These are phyloP conservation scores for Halcyon leucocephala DNA, from an alignment of 2,797 vertebrate species.

Conservation along the genomic window DNA sequence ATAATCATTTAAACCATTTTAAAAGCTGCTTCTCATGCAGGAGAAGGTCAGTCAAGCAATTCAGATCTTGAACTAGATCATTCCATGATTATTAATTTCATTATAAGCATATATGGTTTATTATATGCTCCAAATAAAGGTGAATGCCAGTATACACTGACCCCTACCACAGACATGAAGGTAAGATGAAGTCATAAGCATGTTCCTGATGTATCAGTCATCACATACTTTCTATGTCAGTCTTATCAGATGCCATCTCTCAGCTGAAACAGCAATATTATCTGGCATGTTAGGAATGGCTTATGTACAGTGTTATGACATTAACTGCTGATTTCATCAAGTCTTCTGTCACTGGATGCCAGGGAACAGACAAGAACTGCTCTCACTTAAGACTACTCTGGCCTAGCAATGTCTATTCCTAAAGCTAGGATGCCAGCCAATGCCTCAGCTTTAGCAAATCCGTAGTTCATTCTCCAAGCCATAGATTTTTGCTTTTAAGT, in stretches of 20 bases:
- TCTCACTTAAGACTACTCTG: not conserved
- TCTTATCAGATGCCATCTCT: not conserved
- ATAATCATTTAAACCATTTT: not conserved
- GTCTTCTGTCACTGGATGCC: not conserved
- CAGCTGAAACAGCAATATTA: not conserved
- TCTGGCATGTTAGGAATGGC: not conserved
- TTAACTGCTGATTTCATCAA: not conserved
- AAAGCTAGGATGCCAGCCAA: not conserved
- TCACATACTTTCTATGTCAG: not conserved
- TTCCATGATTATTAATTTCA: not conserved
- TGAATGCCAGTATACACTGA: not conserved
- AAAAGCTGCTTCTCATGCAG: not conserved
- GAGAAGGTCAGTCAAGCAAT: not conserved
- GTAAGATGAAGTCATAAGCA: not conserved
- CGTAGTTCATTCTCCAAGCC: conserved; percentile 90
- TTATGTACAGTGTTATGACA: not conserved
- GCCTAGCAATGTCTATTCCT: not conserved
- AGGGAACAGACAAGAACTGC: not conserved
- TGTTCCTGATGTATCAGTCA: not conserved
- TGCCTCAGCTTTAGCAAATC: conserved; percentile 75
- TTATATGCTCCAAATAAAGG: not conserved
- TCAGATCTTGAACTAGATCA: not conserved
- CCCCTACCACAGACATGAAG: not conserved
- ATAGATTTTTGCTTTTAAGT: conserved; percentile 93
- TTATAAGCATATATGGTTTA: not conserved